A percentile compares a stretch with the other conserved stretches of the same genome.
Conservation (phyloP, 2,113 vertebrate species). For the Stegastes partitus region DNA sequence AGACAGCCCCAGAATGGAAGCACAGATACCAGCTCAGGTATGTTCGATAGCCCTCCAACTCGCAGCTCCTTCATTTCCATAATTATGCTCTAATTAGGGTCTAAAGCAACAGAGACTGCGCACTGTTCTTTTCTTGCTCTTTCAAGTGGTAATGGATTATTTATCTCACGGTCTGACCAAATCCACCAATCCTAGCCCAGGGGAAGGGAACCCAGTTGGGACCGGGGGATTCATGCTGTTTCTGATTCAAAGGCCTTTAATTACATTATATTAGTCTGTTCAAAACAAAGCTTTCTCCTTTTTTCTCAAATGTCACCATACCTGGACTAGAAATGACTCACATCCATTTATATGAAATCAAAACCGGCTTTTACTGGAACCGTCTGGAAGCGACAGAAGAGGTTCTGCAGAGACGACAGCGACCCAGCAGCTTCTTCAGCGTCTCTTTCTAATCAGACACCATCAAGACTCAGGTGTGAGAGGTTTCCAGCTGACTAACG, state of each 20-base stretch:
- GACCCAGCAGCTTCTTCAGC: not conserved
- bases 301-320: not conserved
- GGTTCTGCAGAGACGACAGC: not conserved
- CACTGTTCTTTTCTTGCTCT: constrained; percentile 33
- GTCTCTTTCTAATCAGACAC: too few relatives aligned
- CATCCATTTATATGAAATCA: not conserved
- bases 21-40: constrained; percentile 7
- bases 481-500: too few relatives aligned
- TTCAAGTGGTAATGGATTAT: constrained; percentile 49
- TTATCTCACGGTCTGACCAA: constrained; percentile 39
- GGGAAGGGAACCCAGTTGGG: not conserved
- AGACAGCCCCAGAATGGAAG: constrained; percentile 21
- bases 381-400: not conserved
- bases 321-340: constrained; percentile 3
- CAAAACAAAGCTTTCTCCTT: not conserved
- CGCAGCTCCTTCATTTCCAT: constrained; percentile 45
- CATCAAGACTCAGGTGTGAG: too few relatives aligned
- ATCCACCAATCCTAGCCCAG: constrained; percentile 27
- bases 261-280: constrained; percentile 2
- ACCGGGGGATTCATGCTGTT: constrained; percentile 1
- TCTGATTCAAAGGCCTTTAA: constrained; percentile 27
- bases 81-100: constrained; percentile 46
- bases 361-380: not conserved
- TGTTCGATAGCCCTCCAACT: constrained; percentile 27
- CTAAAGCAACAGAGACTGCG: constrained; percentile 12